Base-by-base conservation (phyloP, 2,888 invertebrate species). In the Petrolisthes manimaculis region DNA sequence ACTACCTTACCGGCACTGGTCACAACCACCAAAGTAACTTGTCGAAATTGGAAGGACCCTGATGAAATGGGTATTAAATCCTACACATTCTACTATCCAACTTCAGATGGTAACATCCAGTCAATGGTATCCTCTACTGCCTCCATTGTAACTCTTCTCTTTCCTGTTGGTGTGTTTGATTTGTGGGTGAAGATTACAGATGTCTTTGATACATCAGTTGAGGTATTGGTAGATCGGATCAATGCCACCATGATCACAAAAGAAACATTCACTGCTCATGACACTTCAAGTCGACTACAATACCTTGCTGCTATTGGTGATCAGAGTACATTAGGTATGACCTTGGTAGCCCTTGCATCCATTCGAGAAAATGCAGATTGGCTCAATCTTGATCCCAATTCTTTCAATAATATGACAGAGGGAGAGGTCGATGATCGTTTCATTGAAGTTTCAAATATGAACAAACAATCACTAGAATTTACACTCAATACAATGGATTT, bases 1-100 rank as follows among this genome's bases (percentile, higher is more conserved):
- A 12, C 51, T 0, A 18, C 5, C 8, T 21, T 71, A 5, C 14
- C 3, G 53, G 84, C 84, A 6, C 84, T 84, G 18, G 5, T 84
- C 5, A 67, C 67, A 55, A 51, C 5, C 5, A 37, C 61, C 14
- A 2, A n/a, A 3, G 69, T 51, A 24, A 1, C 4, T 3, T 89
- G 89, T 53, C 4, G 24, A 24, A 21, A 86, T 54, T 89, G 89
- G 89, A 55, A 79, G 18, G 89, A 89, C 74, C 89, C 86, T 24
- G 89, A 89, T 78, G 54, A 55, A 55, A 55, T 86, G 53, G 86
- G 86, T 21, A 74, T 89, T 12, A 21, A 21, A 12, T 56, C 86
- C 5, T 86, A 89, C 4, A 67, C 84, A 67, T 86, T 79, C 54
- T 86, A 89, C 74, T 83, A 83, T 53, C 14, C 71, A n/a, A 61